Evolutionary conservation across 1,140 invertebrate genomes (phyloP).

Genomic region (Campoletis sonorensis): DNA sequence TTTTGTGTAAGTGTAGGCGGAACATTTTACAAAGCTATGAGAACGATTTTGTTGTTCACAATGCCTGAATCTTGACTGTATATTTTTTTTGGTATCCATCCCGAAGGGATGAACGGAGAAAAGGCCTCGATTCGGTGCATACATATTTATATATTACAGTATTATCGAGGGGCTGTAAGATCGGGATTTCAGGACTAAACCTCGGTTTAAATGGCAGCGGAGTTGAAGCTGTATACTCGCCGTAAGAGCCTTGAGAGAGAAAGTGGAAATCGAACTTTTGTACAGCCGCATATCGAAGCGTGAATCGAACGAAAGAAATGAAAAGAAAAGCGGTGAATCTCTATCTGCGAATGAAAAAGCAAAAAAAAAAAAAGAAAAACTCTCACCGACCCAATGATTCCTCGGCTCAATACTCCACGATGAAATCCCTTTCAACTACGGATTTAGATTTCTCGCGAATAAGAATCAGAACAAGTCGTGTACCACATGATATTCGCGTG

Average conservation of each 20-base stretch:
- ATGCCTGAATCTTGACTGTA: neutral
- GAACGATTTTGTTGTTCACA: neutral
- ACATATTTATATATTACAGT: constrained; percentile 51
- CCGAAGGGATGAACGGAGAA: neutral
- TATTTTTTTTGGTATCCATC: neutral
- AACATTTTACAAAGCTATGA: neutral
- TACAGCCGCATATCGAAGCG: neutral
- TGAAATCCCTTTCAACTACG: neutral
- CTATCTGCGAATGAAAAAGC: constrained; percentile 13
- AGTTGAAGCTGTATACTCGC: neutral
- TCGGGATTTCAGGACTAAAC: constrained; percentile 56
- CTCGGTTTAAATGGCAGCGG: constrained; percentile 25
- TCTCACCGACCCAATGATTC: neutral
- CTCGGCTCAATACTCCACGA: neutral
- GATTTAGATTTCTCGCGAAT: neutral
- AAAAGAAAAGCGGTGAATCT: constrained; percentile 7
- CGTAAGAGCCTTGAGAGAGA: constrained; percentile 29
- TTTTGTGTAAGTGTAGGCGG: neutral
- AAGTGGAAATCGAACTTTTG: constrained; percentile 20
- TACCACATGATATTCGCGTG: neutral
- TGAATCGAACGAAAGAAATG: constrained; percentile 14
- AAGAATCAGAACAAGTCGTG: neutral
- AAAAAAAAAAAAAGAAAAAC: neutral
- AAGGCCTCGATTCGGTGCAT: constrained; percentile 45
- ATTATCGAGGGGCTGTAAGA: constrained; percentile 55